Evolutionary conservation across 2,113 vertebrate genomes (phyloP), one percentile per base, ranked within the genome.

Genomic region (Micromys minutus): DNA sequence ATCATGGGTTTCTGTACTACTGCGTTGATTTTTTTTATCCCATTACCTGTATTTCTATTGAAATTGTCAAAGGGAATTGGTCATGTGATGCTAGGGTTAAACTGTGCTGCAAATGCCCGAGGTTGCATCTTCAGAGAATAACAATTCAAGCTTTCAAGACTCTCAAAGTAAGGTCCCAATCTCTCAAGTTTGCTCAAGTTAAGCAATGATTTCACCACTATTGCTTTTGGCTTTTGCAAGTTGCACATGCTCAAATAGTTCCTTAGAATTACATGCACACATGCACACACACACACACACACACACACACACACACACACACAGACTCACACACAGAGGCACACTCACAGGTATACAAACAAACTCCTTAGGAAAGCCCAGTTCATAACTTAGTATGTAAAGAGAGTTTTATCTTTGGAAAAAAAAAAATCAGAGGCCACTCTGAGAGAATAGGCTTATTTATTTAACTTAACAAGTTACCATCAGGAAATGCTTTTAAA

Each of bases 401-500:
- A 94, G 63, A 85, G 50, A 90, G 13, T 69, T 50, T 36, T 50
- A 77, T 67, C 42, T 72, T 88, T 63, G 81, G 93, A 93, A 65
- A 65, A 65, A 63, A 65, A 67, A 71, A 57, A 72, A 31, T 61
- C 34, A 84, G 19, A 65, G 42, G 45, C 22, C 11, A 52, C 11
- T 81, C 31, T 75, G n/a, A 79, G 67, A 96, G 45, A 47, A 8
- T 29, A 47, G 9, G 29, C 29, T 5, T 86, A 81, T 47, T 59
- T 61, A 36, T 86, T 91, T 31, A 34, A 63, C 65, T 81, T 21
- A 0, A n/a, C 69, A 72, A 93, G 42, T 65, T 29, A n/a, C n/a
- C 63, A 31, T 36, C 50, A 91, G 42, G 76, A 87, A 71, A 65
- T 63, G 17, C 76, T 88, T 84, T 84, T 79, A 57, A 95, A 95